phyloP scores from a whole-genome alignment of 2,113 vertebrate species.

The Lepisosteus oculatus region DNA sequence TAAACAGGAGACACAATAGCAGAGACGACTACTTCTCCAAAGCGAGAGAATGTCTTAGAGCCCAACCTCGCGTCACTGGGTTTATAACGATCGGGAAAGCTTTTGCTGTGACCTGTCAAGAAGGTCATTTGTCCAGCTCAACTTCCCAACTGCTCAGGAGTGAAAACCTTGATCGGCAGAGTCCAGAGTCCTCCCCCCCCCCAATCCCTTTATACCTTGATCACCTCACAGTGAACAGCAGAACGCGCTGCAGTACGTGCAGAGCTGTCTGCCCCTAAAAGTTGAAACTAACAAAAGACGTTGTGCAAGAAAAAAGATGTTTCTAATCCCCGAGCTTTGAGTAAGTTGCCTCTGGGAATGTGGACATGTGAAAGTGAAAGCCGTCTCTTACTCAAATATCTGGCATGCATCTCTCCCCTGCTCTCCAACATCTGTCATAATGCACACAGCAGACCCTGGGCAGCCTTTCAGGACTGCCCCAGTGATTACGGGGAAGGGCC shows the following conservation, averaged over 20 bases:
- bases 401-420: slow-evolving; percentile 54
- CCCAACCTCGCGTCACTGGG: too few relatives aligned
- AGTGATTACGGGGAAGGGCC: too few relatives aligned
- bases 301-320: slow-evolving; percentile 32
- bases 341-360: slow-evolving; percentile 65
- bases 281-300: neutral
- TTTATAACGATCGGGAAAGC: too few relatives aligned
- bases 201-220: too few relatives aligned
- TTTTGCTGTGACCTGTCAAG: too few relatives aligned
- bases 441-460: neutral
- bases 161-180: too few relatives aligned
- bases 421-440: neutral
- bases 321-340: slow-evolving; percentile 47
- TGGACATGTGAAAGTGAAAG: slow-evolving; percentile 56
- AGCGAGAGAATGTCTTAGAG: too few relatives aligned
- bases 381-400: slow-evolving; percentile 68
- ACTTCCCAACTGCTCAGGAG: too few relatives aligned
- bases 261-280: slow-evolving; percentile 21
- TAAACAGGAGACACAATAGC: too few relatives aligned
- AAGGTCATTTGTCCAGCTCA: too few relatives aligned
- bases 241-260: slow-evolving; percentile 14
- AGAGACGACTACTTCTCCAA: too few relatives aligned
- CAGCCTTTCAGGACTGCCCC: neutral
- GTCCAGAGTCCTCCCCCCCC: too few relatives aligned
- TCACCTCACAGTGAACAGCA: neutral